Base-by-base conservation (phyloP, 1,140 invertebrate genomes). In the Phortica variegata region DNA sequence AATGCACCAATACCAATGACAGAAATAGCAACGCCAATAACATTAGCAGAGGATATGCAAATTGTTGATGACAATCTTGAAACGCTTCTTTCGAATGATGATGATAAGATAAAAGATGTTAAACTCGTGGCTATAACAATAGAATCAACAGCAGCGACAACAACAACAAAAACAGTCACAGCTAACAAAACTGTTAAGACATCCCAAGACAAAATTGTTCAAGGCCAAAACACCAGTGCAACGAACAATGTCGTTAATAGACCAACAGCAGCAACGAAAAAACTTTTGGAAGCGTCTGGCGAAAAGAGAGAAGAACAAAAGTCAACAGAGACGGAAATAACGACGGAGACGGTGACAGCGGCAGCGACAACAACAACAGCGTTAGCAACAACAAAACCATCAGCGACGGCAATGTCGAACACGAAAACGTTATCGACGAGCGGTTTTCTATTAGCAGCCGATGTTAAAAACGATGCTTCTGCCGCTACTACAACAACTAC, bases 51-150 rank as follows among this genome's bases (percentile, higher is more conserved):
- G 34, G 7, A 20, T 20, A 33, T 44, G 44, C 4, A 31, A 29
- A 12, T 12, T 29, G 12, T 29, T 7, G 48, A 37, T 48, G 29
- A 13, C 48, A 29, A 54, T 44, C 42, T 40, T 40, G 29, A 42
- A 17, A 20, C 17, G 12, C 26, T 16, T 16, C n/a, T 37, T 23
- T 16, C 19, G 4, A 21, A 16, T 37, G 43, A 18, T 17, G 45
- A 45, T 26, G 47, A 16, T 19, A 37, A 13, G 38, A 21, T 29
- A 45, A 42, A 37, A 37, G 43, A 34, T 43, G 54, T 45, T 43
- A 44, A 39, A 42, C 38, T 5, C 19, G 40, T 42, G 10, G 49
- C 37, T 19, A 31, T 48, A 39, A 21, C 23, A 38, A 43, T 21
- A 41, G 16, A 33, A 54, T 34, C 19, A 39, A 33, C 16, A 36